Percentiles rank a stretch among this genome's conserved stretches.
Conservation (phyloP, 2,113 vertebrate species). For the Phalacrocorax carbo region DNA sequence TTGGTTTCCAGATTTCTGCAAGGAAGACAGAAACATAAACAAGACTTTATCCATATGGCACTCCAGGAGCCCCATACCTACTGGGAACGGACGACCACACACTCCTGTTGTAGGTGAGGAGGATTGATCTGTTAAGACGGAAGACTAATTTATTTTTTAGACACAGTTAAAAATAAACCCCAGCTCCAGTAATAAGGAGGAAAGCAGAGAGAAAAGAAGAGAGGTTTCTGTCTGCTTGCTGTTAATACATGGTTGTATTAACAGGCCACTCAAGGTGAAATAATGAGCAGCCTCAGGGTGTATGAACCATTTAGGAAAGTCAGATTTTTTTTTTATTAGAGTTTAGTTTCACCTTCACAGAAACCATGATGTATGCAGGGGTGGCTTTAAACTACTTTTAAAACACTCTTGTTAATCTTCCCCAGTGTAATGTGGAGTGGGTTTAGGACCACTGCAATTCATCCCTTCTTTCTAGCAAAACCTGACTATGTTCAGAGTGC, state of each 20-base stretch:
- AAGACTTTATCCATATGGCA: not conserved
- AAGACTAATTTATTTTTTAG: not conserved
- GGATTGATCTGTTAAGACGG: not conserved
- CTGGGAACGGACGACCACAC: not conserved
- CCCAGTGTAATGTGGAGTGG: not conserved
- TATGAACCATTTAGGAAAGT: not conserved
- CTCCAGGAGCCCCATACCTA: not conserved
- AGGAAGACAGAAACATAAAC: not conserved
- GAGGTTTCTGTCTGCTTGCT: not conserved
- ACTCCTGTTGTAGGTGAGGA: not conserved
- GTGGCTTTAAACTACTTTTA: not conserved
- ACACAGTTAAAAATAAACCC: not conserved
- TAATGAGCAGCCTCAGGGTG: not conserved
- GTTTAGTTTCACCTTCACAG: not conserved
- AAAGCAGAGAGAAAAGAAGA: not conserved
- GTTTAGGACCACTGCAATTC: not conserved
- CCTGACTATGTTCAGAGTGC: not conserved
- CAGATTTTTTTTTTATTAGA: not conserved
- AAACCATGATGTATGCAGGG: not conserved
- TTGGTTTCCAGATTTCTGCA: not conserved
- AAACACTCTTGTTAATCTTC: not conserved
- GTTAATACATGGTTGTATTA: not conserved
- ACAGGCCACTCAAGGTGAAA: not conserved
- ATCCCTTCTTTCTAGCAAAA: not conserved
- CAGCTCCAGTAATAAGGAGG: not conserved